Evolutionary conservation across 2,797 vertebrate genomes (phyloP).

Genomic region (Moxostoma hubbsi): DNA sequence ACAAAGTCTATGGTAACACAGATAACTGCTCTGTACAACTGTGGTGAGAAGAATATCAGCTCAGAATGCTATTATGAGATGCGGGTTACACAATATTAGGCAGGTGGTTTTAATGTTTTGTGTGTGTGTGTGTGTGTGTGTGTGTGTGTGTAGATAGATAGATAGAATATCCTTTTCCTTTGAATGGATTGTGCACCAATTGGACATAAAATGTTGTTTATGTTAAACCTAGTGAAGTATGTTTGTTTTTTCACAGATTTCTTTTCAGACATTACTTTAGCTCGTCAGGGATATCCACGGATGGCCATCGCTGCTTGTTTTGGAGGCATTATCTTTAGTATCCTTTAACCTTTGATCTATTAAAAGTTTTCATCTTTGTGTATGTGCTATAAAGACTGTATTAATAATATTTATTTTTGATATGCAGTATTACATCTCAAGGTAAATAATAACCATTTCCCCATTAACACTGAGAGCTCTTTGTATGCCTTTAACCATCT

Average conservation of each 20-base stretch:
- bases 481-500: slow-evolving; percentile 19
- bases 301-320: slow-evolving; percentile 99
- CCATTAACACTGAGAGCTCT: not conserved
- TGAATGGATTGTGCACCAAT: not conserved
- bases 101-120: no score
- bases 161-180: not conserved
- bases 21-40: no score
- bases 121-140: no score
- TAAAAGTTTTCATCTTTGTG: not conserved
- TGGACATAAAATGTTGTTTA: not conserved
- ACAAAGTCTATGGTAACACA: no score
- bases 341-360: slow-evolving; percentile 74
- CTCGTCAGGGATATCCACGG: slow-evolving; percentile 92
- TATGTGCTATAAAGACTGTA: not conserved
- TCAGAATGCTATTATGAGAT: no score
- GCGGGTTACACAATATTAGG: no score
- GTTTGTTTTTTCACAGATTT: slow-evolving; percentile 73
- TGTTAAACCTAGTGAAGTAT: not conserved
- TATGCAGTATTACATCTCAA: not conserved
- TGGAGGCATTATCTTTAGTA: slow-evolving; percentile 98
- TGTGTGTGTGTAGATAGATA: not conserved
- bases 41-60: no score
- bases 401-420: not conserved
- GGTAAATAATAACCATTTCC: not conserved
- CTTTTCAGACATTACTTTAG: slow-evolving; percentile 93